Evolutionary conservation across 2,113 vertebrate species (phyloP), one percentile per base, ranked within the genome.

Genomic region (Dicrurus megarhynchus): DNA sequence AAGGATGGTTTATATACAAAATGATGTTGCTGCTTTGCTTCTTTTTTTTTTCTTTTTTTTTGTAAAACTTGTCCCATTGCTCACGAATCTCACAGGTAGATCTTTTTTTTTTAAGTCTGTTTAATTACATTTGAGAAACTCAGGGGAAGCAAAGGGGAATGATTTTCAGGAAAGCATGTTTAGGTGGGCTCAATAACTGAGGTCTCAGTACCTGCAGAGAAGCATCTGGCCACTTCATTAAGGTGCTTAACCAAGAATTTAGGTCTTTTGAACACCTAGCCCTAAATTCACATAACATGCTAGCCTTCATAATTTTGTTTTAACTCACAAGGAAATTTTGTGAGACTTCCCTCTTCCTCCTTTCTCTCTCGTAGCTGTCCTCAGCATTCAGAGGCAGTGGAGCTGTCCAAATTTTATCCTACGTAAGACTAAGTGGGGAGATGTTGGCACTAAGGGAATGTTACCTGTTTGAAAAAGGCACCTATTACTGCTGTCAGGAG

Each of bases 351-450:
- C 39, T 59, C n/a, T 44, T 70, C 16, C 4, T n/a, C 9, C 63
- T 30, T 57, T 49, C 57, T 60, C 13, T 76, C 42, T 50, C 5
- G 1, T 4, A 78, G 41, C 46, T 52, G 28, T 61, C 8, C 37
- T 53, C 49, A 41, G 60, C 30, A 33, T 44, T 39, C 44, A 57
- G 35, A 79, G 26, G 30, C 39, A 30, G 42, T 49, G 47, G 44
- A 67, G 32, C 24, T 79, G n/a, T 23, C 39, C 30, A 24, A 5
- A 19, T 78, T 82, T 50, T 21, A 17, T 27, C 57, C 32, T 11
- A 30, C 0, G 0, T 42, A 17, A 52, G n/a, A 55, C 10, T 44
- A 22, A 73, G 20, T 21, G 41, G 37, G 32, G 59, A 68, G 71
- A 23, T 24, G 19, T 11, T 56, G 30, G 64, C 74, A 42, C 41